Evolutionary conservation across 2,888 invertebrate species (phyloP).

Genomic region (Erebia palarica): DNA sequence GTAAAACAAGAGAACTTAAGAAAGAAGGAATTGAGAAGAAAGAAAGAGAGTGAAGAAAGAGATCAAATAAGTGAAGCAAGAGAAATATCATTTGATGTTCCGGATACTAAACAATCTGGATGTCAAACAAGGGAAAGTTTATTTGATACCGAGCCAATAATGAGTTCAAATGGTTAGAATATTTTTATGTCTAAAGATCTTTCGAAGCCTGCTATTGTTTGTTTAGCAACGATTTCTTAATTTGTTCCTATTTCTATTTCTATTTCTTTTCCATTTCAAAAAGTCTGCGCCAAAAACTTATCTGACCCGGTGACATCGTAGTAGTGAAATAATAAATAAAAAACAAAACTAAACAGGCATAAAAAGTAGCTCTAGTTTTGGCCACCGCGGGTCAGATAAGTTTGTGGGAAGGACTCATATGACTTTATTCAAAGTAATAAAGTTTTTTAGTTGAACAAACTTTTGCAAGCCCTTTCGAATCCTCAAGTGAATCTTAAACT

Average conservation of each 20-base stretch:
- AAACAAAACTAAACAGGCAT: too few species aligned
- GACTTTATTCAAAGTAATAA: too few species aligned
- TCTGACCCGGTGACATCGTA: too few species aligned
- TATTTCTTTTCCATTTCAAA: too few species aligned
- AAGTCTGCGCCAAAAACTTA: too few species aligned
- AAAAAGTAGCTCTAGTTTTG: too few species aligned
- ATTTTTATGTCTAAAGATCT: background rate
- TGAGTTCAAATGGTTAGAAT: slow-evolving; percentile 69
- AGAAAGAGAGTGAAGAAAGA: slow-evolving; percentile 58
- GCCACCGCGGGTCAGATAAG: too few species aligned
- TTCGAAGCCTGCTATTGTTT: background rate
- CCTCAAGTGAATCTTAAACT: too few species aligned
- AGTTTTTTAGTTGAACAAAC: too few species aligned
- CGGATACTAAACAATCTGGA: slow-evolving; percentile 74
- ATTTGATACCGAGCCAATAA: slow-evolving; percentile 76
- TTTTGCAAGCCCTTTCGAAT: too few species aligned
- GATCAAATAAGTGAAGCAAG: slow-evolving; percentile 66
- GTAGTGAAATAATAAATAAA: too few species aligned
- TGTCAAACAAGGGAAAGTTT: slow-evolving; percentile 93
- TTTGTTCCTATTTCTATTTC: background rate
- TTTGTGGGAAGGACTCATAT: too few species aligned
- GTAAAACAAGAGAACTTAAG: slow-evolving; percentile 52
- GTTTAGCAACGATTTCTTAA: background rate
- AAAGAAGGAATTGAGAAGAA: slow-evolving; percentile 62
- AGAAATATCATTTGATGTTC: slow-evolving; percentile 72